These are phyloP conservation scores for Psilopogon haemacephalus DNA, from an alignment of 2,113 vertebrate species.

Conservation along the genomic window DNA sequence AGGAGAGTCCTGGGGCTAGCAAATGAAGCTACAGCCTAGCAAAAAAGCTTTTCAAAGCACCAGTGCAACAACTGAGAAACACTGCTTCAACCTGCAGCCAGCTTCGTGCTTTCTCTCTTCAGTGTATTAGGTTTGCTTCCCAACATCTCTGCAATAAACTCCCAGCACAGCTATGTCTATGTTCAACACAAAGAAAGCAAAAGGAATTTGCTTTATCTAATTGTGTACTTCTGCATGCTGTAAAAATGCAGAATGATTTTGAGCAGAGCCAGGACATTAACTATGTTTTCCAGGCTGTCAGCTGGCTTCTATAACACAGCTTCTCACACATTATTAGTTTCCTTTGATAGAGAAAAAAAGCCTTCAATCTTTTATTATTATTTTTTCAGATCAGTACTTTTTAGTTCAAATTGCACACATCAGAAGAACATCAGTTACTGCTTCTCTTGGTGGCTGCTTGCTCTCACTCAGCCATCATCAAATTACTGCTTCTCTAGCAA, in stretches of 20 bases:
- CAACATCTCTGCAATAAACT: neutral
- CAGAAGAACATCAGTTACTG: neutral
- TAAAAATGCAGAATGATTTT: conserved; percentile 11
- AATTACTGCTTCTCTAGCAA: neutral
- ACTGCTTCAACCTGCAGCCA: neutral
- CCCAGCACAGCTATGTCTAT: neutral
- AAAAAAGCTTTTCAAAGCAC: neutral
- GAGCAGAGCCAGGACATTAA: neutral
- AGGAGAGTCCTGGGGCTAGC: neutral
- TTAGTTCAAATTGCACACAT: neutral
- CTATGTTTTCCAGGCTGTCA: neutral
- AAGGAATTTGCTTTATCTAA: neutral
- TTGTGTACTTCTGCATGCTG: conserved; percentile 5
- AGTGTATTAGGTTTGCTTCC: neutral
- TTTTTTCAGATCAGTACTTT: neutral
- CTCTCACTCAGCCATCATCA: neutral
- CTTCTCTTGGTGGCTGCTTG: neutral
- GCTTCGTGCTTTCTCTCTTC: neutral
- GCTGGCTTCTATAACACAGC: neutral
- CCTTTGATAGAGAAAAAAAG: neutral
- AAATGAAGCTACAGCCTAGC: neutral
- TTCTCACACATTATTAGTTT: neutral
- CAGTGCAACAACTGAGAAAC: neutral
- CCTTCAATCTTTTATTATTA: neutral
- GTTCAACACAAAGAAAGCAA: neutral